Base-by-base conservation (phyloP, 92 coral and sea anemone species). In the Paragorgia papillata region DNA sequence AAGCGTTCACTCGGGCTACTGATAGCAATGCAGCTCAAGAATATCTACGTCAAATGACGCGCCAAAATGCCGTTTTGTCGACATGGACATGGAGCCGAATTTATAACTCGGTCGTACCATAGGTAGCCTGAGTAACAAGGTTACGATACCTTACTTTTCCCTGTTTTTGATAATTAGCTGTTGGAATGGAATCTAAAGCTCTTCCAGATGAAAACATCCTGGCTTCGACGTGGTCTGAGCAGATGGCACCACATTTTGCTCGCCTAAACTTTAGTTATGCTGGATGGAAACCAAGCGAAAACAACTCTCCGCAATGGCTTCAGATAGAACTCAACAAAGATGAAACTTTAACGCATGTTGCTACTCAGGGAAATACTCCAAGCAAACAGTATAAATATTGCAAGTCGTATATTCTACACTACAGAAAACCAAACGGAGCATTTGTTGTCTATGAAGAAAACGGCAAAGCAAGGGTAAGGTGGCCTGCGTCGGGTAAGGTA, bases 181-280 rank as follows among this genome's bases (percentile, higher is more conserved):
- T 83, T 62, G 97, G 97, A 10, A 73, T 92, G 88, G 85, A 85
- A 69, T 70, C 77, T 58, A 46, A 50, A n/a, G 26, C 44, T 34
- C 71, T 92, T 63, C 85, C 92, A 0, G 69, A 92, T 62, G 76
- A 76, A 2, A 69, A 70, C 49, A 75, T 92, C 5, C 75, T 91
- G 7, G 89, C 92, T 12, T 89, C 92, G 13, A 20, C 8, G 10
- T 21, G 19, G 27, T 25, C 8, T 14, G 63, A 35, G 8, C 75
- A 68, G 29, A 69, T 63, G 44, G 88, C 93, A 82, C 97, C 96
- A 7, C 31, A 39, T 9, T 75, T 57, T 4, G 97, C 95, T 6
- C 88, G 97, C 21, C 84, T 92, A 9, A 82, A 80, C 40, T 25
- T 44, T 7, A 57, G 75, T 44, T 44, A 2, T 3, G 57, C 43